These are phyloP conservation scores for Oryzias curvinotus DNA, from an alignment of 2,113 vertebrate species.

Conservation along the genomic window DNA sequence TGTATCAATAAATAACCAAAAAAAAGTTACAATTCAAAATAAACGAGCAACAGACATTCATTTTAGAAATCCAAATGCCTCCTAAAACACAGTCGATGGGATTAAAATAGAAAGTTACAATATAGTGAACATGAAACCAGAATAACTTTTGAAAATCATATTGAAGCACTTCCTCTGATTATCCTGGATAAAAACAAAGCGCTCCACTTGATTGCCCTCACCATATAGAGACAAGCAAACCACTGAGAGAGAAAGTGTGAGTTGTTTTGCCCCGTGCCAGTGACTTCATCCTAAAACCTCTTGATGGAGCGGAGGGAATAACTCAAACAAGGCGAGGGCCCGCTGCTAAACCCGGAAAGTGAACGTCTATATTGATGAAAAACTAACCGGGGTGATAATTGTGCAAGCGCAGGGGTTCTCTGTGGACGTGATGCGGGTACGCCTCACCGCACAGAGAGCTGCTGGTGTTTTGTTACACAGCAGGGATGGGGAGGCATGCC, in stretches of 20 bases:
- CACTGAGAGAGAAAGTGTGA: conserved; percentile 66
- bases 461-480: conserved; percentile 68
- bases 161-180: conserved; percentile 40
- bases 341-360: conserved; percentile 53
- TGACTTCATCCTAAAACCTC: conserved; percentile 63
- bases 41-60: conserved; percentile 22
- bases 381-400: conserved; percentile 77
- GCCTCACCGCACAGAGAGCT: conserved; percentile 20
- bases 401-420: conserved; percentile 65
- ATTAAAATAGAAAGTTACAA: too few species aligned
- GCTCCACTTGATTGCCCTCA: conserved; percentile 40
- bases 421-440: conserved; percentile 59
- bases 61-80: too few species aligned
- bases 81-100: too few species aligned
- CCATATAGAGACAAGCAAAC: too few species aligned
- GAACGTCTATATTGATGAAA: conserved; percentile 42
- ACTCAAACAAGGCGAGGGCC: conserved; percentile 44
- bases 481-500: conserved; percentile 53
- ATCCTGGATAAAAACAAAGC: conserved; percentile 16
- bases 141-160: conserved; percentile 54
- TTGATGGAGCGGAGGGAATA: conserved; percentile 58
- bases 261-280: conserved; percentile 68
- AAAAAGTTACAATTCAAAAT: conserved; percentile 10
- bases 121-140: conserved; percentile 30
- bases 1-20: background rate